phyloP scores from a whole-genome alignment of 1,140 invertebrate genomes.

The Drosophila pallidifrons region DNA sequence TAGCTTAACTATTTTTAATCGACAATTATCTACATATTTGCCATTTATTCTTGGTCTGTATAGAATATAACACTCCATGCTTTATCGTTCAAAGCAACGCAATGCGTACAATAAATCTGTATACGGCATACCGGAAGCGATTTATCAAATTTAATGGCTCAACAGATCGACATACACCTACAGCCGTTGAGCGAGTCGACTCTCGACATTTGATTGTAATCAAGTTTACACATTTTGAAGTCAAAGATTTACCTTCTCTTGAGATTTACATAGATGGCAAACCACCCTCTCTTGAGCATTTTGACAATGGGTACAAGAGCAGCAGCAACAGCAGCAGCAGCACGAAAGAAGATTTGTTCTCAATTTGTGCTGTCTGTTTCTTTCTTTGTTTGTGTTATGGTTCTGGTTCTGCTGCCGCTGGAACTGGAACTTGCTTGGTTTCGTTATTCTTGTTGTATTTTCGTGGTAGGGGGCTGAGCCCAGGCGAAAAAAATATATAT shows the following conservation, averaged over 20 bases:
- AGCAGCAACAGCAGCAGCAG: slow-evolving; percentile 5
- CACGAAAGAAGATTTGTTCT: slow-evolving; percentile 39
- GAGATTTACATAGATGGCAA: background rate
- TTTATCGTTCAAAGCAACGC: background rate
- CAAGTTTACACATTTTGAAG: background rate
- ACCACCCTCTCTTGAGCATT: background rate
- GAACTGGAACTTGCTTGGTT: slow-evolving; percentile 29
- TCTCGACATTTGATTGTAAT: background rate
- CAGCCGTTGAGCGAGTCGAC: background rate
- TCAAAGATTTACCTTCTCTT: background rate
- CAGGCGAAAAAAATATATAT: slow-evolving; percentile 14
- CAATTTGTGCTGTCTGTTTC: slow-evolving; percentile 30
- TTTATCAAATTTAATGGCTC: slow-evolving; percentile 3
- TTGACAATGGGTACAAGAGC: slow-evolving; percentile 1
- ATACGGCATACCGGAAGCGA: background rate
- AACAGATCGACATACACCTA: background rate
- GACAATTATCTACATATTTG: too few relatives aligned
- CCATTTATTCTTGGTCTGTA: background rate
- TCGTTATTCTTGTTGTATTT: slow-evolving; percentile 6
- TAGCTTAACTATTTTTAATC: too few relatives aligned
- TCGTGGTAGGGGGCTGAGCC: slow-evolving; percentile 9
- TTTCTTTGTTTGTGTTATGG: slow-evolving; percentile 53
- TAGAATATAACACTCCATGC: background rate
- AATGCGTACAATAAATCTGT: background rate
- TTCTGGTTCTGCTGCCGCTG: slow-evolving; percentile 39